Evolutionary conservation across 1,140 invertebrate species (phyloP).

Genomic region (Thaumatotibia leucotreta): DNA sequence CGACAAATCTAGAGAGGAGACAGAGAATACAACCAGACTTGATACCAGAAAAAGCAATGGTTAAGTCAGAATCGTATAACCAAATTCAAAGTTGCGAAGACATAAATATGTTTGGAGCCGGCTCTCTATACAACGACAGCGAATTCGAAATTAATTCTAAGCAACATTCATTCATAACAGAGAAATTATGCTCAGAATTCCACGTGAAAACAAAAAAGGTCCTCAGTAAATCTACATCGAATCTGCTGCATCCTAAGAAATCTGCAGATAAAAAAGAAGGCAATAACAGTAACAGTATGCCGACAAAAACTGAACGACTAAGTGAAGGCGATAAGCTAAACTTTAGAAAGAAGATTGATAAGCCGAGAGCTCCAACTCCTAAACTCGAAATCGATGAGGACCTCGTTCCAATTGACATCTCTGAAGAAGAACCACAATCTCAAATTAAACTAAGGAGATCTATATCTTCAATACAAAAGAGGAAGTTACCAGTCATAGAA

Average conservation of each 20-base stretch:
- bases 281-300: slow-evolving; percentile 70
- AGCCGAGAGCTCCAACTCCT: slow-evolving; percentile 63
- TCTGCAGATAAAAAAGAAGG: slow-evolving; percentile 62
- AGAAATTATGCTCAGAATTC: slow-evolving; percentile 79
- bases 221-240: slow-evolving; percentile 79
- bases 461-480: slow-evolving; percentile 73
- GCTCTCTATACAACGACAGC: slow-evolving; percentile 67
- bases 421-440: slow-evolving; percentile 54
- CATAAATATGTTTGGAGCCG: slow-evolving; percentile 72
- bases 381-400: slow-evolving; percentile 64
- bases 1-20: slow-evolving; percentile 66
- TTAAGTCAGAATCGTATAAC: slow-evolving; percentile 72
- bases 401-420: slow-evolving; percentile 52
- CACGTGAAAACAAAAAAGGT: slow-evolving; percentile 79
- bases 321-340: slow-evolving; percentile 58
- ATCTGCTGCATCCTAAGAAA: slow-evolving; percentile 76
- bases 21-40: slow-evolving; percentile 74
- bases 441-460: slow-evolving; percentile 68
- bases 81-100: slow-evolving; percentile 76
- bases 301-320: slow-evolving; percentile 62
- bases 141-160: slow-evolving; percentile 72
- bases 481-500: slow-evolving; percentile 74
- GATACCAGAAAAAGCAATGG: slow-evolving; percentile 72
- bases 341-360: slow-evolving; percentile 69
- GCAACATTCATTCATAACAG: slow-evolving; percentile 79